phyloP scores from a whole-genome alignment of 2,113 vertebrate genomes.

The Rhea pennata region DNA sequence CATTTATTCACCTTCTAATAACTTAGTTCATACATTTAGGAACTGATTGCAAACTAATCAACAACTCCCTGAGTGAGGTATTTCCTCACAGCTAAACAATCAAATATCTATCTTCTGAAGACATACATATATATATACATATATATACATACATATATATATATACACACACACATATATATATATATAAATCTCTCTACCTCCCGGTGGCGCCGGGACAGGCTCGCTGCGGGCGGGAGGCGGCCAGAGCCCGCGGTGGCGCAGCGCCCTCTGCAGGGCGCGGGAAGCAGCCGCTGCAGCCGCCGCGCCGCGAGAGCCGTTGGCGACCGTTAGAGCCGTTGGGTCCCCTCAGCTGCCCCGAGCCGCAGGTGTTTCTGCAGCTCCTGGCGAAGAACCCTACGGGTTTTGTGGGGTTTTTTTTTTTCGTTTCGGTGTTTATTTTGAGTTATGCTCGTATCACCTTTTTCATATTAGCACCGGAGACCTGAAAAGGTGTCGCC shows the following conservation, averaged over 20 bases:
- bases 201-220: too few relatives aligned
- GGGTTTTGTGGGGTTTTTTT: fast-evolving
- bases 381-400: too few relatives aligned
- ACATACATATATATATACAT: too few relatives aligned
- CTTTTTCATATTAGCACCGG: not conserved
- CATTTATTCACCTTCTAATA: too few relatives aligned
- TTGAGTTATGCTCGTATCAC: not conserved
- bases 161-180: too few relatives aligned
- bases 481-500: too few relatives aligned
- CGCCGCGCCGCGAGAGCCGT: not conserved
- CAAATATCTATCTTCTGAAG: not conserved
- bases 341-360: too few relatives aligned
- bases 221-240: too few relatives aligned
- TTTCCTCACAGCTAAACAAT: not conserved
- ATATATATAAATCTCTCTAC: too few relatives aligned
- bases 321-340: too few relatives aligned
- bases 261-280: not conserved
- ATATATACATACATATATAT: too few relatives aligned
- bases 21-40: not conserved
- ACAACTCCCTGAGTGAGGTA: too few relatives aligned
- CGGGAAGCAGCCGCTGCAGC: not conserved
- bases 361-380: not conserved
- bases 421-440: not conserved
- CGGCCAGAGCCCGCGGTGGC: not conserved
- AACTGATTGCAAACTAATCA: not conserved